phyloP scores from a whole-genome alignment of 1,140 invertebrate species.

The Ridgeia piscesae region DNA sequence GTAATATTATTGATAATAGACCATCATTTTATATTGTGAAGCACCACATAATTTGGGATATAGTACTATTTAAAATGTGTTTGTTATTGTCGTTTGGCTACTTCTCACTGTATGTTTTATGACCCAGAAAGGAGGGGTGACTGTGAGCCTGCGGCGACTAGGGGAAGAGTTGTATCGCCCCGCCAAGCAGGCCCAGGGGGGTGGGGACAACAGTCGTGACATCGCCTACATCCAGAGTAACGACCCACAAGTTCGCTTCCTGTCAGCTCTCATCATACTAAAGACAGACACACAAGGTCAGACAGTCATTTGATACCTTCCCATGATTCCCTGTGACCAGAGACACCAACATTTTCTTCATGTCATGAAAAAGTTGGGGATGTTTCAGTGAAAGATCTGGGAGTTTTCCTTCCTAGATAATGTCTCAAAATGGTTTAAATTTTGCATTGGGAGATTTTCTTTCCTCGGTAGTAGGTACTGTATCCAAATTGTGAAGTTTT shows the following conservation, averaged over 20 bases:
- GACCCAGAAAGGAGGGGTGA: conserved; percentile 47
- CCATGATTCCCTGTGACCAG: not conserved
- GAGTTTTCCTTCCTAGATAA: not conserved
- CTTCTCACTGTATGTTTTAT: not conserved
- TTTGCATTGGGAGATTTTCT: too few species aligned
- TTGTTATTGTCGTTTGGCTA: too few species aligned
- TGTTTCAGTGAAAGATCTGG: not conserved
- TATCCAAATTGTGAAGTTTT: not conserved
- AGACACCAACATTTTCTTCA: not conserved
- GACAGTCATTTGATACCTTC: not conserved
- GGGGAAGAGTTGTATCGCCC: conserved; percentile 55
- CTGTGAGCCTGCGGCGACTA: conserved; percentile 50
- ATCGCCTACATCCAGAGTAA: conserved; percentile 47
- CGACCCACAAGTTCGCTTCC: conserved; percentile 47
- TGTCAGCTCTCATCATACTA: conserved; percentile 51
- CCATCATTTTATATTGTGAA: too few species aligned
- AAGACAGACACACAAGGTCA: conserved; percentile 54
- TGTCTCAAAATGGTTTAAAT: too few species aligned
- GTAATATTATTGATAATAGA: too few species aligned
- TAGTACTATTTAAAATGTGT: too few species aligned
- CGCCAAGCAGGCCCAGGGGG: conserved; percentile 27
- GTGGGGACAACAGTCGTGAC: conserved; percentile 31
- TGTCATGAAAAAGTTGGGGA: too few species aligned
- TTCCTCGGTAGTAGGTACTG: not conserved
- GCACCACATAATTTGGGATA: too few species aligned